These are phyloP conservation scores for Limnephilus rhombicus DNA, from an alignment of 2,888 invertebrate genomes.

Conservation along the genomic window DNA sequence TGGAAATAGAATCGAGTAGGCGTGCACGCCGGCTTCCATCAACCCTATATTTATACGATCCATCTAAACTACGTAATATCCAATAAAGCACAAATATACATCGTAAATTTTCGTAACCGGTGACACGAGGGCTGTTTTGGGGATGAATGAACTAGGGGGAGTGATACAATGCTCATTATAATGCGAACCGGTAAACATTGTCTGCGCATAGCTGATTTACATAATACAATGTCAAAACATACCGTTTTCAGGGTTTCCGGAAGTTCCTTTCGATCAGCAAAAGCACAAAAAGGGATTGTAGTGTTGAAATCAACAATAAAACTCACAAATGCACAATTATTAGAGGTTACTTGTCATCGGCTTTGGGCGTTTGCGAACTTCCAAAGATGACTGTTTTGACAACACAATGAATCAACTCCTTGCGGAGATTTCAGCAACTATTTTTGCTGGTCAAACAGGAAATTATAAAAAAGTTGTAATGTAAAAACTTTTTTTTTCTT, in stretches of 20 bases:
- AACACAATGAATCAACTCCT: constrained; percentile 28
- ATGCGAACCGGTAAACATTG: constrained; percentile 57
- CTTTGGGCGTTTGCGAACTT: constrained; percentile 61
- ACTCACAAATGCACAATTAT: constrained; percentile 50
- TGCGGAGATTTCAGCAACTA: constrained; percentile 24
- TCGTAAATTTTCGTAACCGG: not conserved
- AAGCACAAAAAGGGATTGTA: not conserved
- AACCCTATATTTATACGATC: constrained; percentile 50
- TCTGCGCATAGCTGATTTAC: constrained; percentile 28
- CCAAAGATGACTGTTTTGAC: constrained; percentile 58
- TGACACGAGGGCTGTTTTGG: constrained; percentile 50
- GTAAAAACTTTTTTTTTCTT: too few relatives aligned
- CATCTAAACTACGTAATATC: constrained; percentile 46
- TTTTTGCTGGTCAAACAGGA: not conserved
- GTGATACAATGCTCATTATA: constrained; percentile 44
- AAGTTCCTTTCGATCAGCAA: not conserved
- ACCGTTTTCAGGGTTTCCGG: not conserved
- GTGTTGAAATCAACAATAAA: not conserved
- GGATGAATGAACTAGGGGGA: constrained; percentile 61
- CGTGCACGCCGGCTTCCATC: constrained; percentile 60
- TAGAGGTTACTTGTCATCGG: constrained; percentile 62
- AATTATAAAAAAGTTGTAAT: too few relatives aligned
- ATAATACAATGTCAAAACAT: constrained; percentile 18
- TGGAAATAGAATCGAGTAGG: constrained; percentile 61
- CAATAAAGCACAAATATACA: not conserved